Base-by-base conservation (phyloP, 92 coral and sea anemone species). In the Phymanthus crucifer region DNA sequence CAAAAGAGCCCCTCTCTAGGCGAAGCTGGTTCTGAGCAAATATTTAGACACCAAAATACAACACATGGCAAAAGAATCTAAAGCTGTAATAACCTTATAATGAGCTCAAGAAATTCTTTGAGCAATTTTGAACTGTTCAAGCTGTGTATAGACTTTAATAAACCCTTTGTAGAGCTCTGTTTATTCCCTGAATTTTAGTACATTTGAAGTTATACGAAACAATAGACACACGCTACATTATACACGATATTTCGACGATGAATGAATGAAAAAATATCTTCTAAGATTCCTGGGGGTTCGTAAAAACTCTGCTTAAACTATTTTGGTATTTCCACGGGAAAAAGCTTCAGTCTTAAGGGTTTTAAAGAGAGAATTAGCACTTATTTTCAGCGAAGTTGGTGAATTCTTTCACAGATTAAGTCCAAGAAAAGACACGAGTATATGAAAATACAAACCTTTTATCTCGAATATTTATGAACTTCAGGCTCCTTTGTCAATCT, bases 361-460 rank as follows among this genome's bases (percentile, higher is more conserved):
- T 36, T 47, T 18, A 77, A 56, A 57, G 70, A 54, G 47, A 52
- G 32, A 52, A 75, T 52, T 27, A 32, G 43, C 38, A 34, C 40
- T 10, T 74, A 74, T 74, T 74, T 74, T 56, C 3, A 31, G 67
- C 43, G 71, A 37, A 32, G 37, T 35, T 46, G 24, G 26, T 77
- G 81, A 77, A 77, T 77, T 77, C 81, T 77, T 77, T 27, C 54
- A 77, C 81, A 77, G 52, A 35, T 10, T 38, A 74, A 32, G 78
- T 74, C 36, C 48, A 27, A 19, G 14, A 31, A 4, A 26, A n/a
- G 14, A 6, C 40, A 32, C 81, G 6, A 40, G 56, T 64, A 37
- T 21, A 13, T 50, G 18, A 24, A 7, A 24, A 61, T 61, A 75
- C 68, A 31, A 52, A 52, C 68, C 70, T 75, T 57, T 27, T 54